Evolutionary conservation across 2,113 vertebrate species (phyloP).

Genomic region (Marmota monax): DNA sequence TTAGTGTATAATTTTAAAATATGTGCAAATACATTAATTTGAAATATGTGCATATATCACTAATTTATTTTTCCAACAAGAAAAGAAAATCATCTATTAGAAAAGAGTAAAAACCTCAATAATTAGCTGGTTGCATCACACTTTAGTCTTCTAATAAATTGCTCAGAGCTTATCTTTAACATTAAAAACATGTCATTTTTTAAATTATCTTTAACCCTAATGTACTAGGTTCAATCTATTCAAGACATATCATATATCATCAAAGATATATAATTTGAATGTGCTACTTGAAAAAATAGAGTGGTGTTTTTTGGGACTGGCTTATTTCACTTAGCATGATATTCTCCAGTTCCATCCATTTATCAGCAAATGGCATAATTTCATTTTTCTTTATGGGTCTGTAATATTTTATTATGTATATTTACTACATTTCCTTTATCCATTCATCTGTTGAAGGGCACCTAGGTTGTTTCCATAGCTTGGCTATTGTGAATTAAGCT

Average conservation of each 20-base stretch:
- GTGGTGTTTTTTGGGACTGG: too few species aligned
- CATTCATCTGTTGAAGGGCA: too few species aligned
- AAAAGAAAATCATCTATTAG: neutral
- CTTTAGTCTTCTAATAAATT: neutral
- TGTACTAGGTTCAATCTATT: neutral
- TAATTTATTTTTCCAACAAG: neutral
- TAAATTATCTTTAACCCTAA: neutral
- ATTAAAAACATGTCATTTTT: neutral
- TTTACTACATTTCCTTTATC: too few species aligned
- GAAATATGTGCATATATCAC: neutral
- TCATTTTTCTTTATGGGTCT: too few species aligned
- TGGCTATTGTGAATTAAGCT: too few species aligned
- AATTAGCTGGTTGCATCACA: neutral
- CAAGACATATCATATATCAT: neutral
- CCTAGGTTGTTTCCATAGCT: too few species aligned
- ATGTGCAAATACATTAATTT: neutral
- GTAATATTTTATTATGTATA: too few species aligned
- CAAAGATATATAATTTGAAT: neutral
- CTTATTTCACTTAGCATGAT: too few species aligned
- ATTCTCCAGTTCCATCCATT: too few species aligned
- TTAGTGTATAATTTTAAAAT: neutral
- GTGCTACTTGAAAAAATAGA: neutral
- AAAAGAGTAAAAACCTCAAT: neutral
- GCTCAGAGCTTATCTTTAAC: neutral
- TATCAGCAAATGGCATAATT: too few species aligned